Percentiles rank a stretch among this genome's conserved stretches.
phyloP scores from a whole-genome alignment of 2,113 vertebrate species.

The Carassius auratus region DNA sequence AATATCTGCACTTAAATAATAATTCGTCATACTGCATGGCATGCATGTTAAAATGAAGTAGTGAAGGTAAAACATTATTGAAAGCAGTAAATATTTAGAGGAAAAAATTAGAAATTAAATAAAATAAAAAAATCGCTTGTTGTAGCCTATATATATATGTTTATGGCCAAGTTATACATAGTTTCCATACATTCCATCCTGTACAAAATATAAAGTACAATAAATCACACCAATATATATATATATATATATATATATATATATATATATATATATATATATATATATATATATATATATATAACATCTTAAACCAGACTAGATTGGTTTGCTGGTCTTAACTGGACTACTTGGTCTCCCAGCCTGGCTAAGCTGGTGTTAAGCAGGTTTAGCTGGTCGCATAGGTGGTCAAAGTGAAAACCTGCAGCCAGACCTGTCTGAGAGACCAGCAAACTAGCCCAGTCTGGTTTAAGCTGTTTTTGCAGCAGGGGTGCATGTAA shows the following conservation, averaged over 20 bases:
- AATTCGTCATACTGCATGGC: neutral
- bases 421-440: neutral
- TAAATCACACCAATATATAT: no score
- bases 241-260: no score
- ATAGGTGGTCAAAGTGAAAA: neutral
- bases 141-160: no score
- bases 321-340: no score
- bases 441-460: neutral
- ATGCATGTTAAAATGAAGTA: neutral
- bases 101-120: no score
- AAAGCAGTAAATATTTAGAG: neutral
- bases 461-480: neutral
- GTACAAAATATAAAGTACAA: neutral
- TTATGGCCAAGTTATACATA: neutral
- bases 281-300: no score
- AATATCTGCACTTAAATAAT: neutral
- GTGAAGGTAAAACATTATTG: neutral
- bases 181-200: no score
- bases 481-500: slow-evolving; percentile 21
- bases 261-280: no score
- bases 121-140: no score
- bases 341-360: neutral
- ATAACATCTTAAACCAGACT: neutral
- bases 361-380: neutral
- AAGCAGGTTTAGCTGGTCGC: neutral